phyloP scores from a whole-genome alignment of 2,888 invertebrate genomes.

The Chloroclysta siterata region DNA sequence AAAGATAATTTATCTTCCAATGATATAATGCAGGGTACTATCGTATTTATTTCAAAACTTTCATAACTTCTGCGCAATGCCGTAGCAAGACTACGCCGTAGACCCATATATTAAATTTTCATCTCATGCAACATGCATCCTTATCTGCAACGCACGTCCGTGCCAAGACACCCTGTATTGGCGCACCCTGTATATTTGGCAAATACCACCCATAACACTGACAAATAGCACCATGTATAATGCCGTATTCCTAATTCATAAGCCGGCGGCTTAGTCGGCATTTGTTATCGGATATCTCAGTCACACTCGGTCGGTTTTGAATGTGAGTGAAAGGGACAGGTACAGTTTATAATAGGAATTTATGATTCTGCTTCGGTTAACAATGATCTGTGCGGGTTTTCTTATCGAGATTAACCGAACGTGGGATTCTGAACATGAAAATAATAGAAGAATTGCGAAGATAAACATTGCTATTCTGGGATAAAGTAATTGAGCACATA shows the following conservation, averaged over 20 bases:
- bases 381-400: conserved; percentile 32
- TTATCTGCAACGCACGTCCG: conserved; percentile 15
- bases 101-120: conserved; percentile 16
- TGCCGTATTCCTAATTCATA: conserved; percentile 35
- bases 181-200: conserved; percentile 33
- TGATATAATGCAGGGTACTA: too few species aligned
- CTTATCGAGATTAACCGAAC: conserved; percentile 25
- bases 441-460: conserved; percentile 12
- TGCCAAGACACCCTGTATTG: conserved; percentile 22
- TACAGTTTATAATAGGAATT: conserved; percentile 37
- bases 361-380: conserved; percentile 33
- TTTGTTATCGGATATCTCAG: conserved; percentile 29
- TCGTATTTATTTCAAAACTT: neutral
- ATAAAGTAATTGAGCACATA: neutral
- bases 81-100: conserved; percentile 14
- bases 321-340: conserved; percentile 19
- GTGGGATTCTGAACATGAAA: conserved; percentile 1
- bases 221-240: conserved; percentile 42
- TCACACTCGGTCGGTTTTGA: conserved; percentile 4
- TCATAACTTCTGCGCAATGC: conserved; percentile 13
- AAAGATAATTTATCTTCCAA: too few species aligned
- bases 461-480: conserved; percentile 4
- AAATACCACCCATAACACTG: conserved; percentile 41
- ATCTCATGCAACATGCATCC: conserved; percentile 23
- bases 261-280: conserved; percentile 20